Conservation (phyloP, 2,888 invertebrate species). For the Amorpha juglandis region DNA sequence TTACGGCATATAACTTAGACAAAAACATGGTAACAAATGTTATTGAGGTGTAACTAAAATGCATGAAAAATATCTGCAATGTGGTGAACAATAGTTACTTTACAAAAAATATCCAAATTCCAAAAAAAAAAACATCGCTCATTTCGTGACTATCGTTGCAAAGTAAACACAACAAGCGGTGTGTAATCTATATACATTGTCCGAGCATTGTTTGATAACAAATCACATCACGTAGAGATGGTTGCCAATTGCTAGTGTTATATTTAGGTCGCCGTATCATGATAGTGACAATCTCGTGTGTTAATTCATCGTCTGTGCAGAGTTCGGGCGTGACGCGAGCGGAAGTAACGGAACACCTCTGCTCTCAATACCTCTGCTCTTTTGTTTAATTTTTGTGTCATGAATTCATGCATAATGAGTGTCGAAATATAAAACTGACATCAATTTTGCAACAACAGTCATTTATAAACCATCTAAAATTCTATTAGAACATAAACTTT, state of each 20-base stretch:
- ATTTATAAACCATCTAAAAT: slow-evolving; percentile 18
- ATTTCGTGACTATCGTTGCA: background rate
- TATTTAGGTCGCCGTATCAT: slow-evolving; percentile 52
- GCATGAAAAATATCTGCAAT: slow-evolving; percentile 5
- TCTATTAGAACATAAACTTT: slow-evolving; percentile 18
- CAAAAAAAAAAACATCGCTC: background rate
- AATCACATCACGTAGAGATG: slow-evolving; percentile 16
- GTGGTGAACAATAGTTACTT: background rate
- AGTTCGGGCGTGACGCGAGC: slow-evolving; percentile 54
- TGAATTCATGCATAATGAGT: slow-evolving; percentile 52
- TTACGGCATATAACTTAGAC: background rate
- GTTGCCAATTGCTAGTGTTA: slow-evolving; percentile 45
- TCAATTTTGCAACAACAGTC: slow-evolving; percentile 4
- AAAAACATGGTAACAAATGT: background rate
- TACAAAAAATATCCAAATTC: background rate
- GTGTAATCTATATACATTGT: background rate
- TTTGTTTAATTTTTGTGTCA: slow-evolving; percentile 63
- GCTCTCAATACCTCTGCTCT: slow-evolving; percentile 51
- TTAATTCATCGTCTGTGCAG: slow-evolving; percentile 54
- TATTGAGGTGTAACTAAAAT: slow-evolving; percentile 7
- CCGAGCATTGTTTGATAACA: slow-evolving; percentile 24
- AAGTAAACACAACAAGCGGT: background rate
- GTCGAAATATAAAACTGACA: slow-evolving; percentile 29
- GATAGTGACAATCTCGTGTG: slow-evolving; percentile 43
- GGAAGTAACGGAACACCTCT: slow-evolving; percentile 61